Evolutionary conservation across 2,888 invertebrate species (phyloP).

Genomic region (Brassicogethes aeneus): DNA sequence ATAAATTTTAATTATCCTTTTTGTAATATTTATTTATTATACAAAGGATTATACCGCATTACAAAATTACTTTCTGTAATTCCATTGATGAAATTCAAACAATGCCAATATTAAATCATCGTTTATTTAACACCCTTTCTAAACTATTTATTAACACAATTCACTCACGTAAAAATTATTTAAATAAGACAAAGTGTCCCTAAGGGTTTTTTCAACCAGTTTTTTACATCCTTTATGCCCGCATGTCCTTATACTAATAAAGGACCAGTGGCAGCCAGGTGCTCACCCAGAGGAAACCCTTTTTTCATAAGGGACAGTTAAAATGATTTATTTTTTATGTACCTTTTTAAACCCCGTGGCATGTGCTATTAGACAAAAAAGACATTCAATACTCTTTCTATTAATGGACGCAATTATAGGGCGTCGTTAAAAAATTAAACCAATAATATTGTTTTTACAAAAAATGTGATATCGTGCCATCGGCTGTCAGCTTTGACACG

Average conservation of each 20-base stretch:
- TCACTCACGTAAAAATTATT: background rate
- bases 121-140: background rate
- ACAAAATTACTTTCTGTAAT: too few relatives aligned
- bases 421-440: too few relatives aligned
- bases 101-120: too few relatives aligned
- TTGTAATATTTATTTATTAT: too few relatives aligned
- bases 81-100: too few relatives aligned
- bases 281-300: background rate
- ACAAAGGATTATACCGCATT: too few relatives aligned
- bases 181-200: background rate
- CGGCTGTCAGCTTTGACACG: too few relatives aligned
- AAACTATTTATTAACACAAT: background rate
- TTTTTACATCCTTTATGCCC: background rate
- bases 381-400: too few relatives aligned
- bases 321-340: conserved; percentile 3
- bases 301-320: conserved; percentile 2
- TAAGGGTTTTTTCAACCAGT: background rate
- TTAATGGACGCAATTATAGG: too few relatives aligned
- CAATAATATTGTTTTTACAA: too few relatives aligned
- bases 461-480: too few relatives aligned
- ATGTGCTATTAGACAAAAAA: background rate
- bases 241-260: background rate
- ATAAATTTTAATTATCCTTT: too few relatives aligned
- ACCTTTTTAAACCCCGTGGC: background rate
- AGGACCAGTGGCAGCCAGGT: background rate